Conservation (phyloP, 2,113 vertebrate genomes). For the Tragelaphus strepsiceros region DNA sequence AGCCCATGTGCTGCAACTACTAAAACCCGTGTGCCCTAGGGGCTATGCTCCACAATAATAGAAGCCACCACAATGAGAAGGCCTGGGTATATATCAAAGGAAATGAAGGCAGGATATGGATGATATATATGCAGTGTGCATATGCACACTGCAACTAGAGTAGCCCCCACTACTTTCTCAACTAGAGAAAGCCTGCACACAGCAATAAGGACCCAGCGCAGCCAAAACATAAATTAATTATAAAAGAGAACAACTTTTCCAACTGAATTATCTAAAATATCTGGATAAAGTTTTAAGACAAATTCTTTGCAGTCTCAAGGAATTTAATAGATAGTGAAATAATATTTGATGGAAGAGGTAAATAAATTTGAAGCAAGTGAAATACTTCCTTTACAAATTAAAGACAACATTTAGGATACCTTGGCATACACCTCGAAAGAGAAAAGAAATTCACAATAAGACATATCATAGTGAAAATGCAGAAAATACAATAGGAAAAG, state of each 20-base stretch:
- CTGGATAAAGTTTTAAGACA: neutral
- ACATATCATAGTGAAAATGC: neutral
- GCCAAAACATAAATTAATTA: neutral
- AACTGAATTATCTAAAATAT: neutral
- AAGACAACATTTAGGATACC: neutral
- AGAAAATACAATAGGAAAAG: neutral
- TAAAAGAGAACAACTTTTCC: neutral
- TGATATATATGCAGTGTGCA: too few species aligned
- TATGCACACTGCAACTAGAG: neutral
- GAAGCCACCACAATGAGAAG: too few species aligned
- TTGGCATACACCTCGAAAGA: neutral
- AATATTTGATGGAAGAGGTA: neutral
- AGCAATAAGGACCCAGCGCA: fast-evolving
- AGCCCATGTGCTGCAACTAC: too few species aligned
- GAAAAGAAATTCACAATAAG: neutral
- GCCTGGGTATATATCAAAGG: too few species aligned
- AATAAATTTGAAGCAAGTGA: neutral
- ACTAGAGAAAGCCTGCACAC: fast-evolving
- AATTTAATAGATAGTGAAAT: neutral
- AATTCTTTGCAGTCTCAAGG: neutral
- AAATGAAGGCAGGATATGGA: too few species aligned
- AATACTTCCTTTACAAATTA: neutral
- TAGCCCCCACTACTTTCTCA: neutral
- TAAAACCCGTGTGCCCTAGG: too few species aligned
- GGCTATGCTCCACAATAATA: too few species aligned